Percentiles rank a stretch among this genome's conserved stretches.
Evolutionary conservation across 2,113 vertebrate genomes (phyloP).

Genomic region (Carettochelys insculpta): DNA sequence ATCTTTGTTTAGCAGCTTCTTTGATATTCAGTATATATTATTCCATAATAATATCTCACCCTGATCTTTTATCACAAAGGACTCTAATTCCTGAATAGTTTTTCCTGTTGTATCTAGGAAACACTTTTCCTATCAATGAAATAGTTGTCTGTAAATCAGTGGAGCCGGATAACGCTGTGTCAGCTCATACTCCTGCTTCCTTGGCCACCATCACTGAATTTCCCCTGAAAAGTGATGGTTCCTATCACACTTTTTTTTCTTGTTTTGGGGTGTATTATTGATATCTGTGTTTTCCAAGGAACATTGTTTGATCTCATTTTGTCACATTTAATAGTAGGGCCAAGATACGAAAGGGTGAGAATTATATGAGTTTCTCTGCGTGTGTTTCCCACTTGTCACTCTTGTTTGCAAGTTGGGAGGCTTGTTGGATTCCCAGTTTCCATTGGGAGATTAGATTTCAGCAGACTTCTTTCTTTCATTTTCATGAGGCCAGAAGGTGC

Average conservation of each 20-base stretch:
- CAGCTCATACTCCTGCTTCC: too few relatives aligned
- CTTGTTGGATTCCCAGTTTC: background rate
- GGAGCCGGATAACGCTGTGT: rapidly evolving
- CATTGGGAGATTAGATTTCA: too few relatives aligned
- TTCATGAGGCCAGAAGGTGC: too few relatives aligned
- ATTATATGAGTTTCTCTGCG: background rate
- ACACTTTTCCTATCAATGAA: background rate
- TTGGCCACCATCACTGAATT: background rate
- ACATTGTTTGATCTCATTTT: background rate
- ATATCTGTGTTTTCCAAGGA: background rate
- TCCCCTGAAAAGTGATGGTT: background rate
- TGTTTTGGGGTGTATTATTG: background rate
- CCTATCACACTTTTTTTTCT: background rate
- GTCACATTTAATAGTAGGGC: background rate
- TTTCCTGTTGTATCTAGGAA: background rate
- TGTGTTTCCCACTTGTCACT: background rate
- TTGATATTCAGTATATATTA: background rate
- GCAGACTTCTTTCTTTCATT: too few relatives aligned
- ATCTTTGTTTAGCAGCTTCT: background rate
- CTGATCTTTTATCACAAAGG: background rate
- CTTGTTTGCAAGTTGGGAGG: background rate
- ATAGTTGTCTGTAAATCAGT: background rate
- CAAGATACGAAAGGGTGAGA: background rate
- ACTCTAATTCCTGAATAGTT: background rate
- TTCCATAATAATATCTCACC: background rate